These are phyloP conservation scores for Pempheris klunzingeri DNA, from an alignment of 2,797 vertebrate species.

Conservation along the genomic window DNA sequence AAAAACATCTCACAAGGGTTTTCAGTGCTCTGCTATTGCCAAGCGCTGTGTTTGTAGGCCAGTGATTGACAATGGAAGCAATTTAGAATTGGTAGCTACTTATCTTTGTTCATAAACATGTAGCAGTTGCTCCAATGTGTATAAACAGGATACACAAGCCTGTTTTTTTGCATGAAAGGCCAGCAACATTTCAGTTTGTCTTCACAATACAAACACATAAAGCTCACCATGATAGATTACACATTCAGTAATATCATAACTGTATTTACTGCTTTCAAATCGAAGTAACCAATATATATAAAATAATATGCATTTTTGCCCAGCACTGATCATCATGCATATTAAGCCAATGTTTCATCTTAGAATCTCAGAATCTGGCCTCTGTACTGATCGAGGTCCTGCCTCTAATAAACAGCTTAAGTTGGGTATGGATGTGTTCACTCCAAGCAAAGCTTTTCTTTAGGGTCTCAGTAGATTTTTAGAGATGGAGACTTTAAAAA, in stretches of 20 bases:
- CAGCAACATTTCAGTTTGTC: not conserved
- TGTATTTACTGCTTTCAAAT: no score
- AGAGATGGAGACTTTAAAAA: no score
- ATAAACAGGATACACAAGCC: not conserved
- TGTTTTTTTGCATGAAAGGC: not conserved
- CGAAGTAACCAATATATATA: no score
- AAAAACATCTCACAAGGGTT: slow-evolving; percentile 24
- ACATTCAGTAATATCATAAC: no score
- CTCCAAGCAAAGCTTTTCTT: not conserved
- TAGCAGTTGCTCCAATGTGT: not conserved
- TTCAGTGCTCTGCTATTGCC: slow-evolving; percentile 24
- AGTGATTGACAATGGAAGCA: slow-evolving; percentile 22
- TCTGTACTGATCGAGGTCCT: not conserved
- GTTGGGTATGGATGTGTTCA: not conserved
- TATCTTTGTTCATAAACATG: slow-evolving; percentile 9
- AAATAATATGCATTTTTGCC: no score
- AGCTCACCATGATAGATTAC: no score
- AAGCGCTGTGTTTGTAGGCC: slow-evolving; percentile 31
- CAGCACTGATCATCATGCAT: no score
- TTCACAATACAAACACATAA: not conserved
- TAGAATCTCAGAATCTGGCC: not conserved
- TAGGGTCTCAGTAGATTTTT: no score
- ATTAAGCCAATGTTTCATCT: not conserved
- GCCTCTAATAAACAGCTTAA: not conserved
- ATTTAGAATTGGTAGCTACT: slow-evolving; percentile 20